Percentiles rank a stretch among this genome's conserved stretches.
phyloP scores from a whole-genome alignment of 2,113 vertebrate species.

The Aphelocoma coerulescens region DNA sequence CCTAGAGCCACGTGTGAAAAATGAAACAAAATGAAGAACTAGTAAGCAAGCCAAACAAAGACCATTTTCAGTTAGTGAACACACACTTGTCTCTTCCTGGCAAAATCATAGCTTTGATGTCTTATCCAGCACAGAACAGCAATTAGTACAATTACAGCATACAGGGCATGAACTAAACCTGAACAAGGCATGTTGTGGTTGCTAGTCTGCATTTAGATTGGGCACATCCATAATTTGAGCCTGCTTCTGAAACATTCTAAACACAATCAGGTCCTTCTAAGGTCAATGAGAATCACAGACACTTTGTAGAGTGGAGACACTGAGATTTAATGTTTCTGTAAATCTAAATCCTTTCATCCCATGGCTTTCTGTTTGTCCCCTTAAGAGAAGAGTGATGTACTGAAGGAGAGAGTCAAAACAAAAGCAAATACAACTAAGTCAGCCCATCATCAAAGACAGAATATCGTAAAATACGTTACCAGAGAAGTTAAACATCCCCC shows the following conservation, averaged over 20 bases:
- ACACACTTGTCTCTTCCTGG: neutral
- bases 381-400: neutral
- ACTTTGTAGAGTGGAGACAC: neutral
- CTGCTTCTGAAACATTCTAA: neutral
- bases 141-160: conserved; percentile 33
- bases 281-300: neutral
- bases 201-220: conserved; percentile 7
- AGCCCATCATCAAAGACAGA: neutral
- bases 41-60: neutral
- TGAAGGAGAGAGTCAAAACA: neutral
- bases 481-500: neutral
- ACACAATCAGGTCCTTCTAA: neutral
- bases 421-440: neutral
- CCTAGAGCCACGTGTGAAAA: neutral
- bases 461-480: neutral
- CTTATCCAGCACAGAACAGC: neutral
- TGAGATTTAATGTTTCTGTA: neutral
- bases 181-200: neutral
- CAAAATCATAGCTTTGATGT: neutral
- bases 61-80: neutral
- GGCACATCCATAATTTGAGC: neutral
- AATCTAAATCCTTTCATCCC: neutral
- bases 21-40: neutral
- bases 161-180: neutral
- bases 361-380: neutral